Conservation (phyloP, 2,113 vertebrate genomes). For the Oostethus manadensis region DNA sequence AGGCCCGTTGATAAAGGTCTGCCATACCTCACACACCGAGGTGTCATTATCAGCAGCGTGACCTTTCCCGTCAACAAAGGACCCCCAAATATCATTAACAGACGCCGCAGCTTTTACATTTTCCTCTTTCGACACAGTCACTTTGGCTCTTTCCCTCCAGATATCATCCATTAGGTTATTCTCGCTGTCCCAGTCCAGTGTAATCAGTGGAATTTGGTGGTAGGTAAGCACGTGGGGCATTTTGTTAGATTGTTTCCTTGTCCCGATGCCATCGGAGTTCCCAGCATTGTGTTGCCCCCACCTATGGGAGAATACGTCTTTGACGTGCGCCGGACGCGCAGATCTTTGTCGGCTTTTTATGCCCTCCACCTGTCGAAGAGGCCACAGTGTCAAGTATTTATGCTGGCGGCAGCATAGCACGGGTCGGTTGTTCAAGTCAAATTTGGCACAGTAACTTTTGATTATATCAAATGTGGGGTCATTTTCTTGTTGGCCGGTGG, state of each 20-base stretch:
- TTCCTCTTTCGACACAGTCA: conserved; percentile 28
- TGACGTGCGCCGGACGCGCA: conserved; percentile 38
- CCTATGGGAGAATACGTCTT: conserved; percentile 46
- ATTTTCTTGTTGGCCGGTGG: too few relatives aligned
- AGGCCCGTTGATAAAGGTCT: conserved; percentile 52
- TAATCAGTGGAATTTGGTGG: conserved; percentile 64
- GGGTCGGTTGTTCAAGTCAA: not conserved
- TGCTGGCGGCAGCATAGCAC: conserved; percentile 7
- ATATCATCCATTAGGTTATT: conserved; percentile 30
- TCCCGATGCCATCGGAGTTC: not conserved
- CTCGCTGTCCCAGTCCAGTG: conserved; percentile 57
- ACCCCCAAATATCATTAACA: conserved; percentile 44
- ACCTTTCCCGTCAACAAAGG: conserved; percentile 38
- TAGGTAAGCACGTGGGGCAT: conserved; percentile 49
- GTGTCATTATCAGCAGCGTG: conserved; percentile 15
- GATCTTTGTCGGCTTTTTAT: conserved; percentile 45
- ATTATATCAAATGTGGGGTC: too few relatives aligned
- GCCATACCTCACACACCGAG: conserved; percentile 53
- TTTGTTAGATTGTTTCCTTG: conserved; percentile 23
- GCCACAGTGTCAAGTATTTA: conserved; percentile 28
- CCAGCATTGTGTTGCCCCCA: not conserved
- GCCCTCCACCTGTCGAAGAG: conserved; percentile 60
- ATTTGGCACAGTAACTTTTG: too few relatives aligned
- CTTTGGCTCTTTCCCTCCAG: conserved; percentile 17
- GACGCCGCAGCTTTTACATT: conserved; percentile 7